Conservation (phyloP, 2,797 vertebrate species). For the Thaleichthys pacificus region DNA sequence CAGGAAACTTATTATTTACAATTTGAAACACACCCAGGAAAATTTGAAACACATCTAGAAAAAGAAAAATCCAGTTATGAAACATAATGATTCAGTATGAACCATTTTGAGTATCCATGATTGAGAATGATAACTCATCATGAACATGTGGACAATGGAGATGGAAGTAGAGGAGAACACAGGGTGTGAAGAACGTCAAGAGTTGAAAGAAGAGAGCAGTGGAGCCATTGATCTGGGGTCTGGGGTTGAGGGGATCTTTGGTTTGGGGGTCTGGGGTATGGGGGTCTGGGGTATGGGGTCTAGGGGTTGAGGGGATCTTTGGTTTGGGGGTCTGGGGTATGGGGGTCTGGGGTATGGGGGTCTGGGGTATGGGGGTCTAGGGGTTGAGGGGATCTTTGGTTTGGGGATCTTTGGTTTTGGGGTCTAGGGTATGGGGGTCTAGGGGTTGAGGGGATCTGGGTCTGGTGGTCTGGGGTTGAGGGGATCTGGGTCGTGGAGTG, state of each 20-base stretch:
- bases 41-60: no score
- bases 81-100: no score
- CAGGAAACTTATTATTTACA: no score
- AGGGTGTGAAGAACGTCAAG: background rate
- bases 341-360: constrained; percentile 27
- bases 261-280: background rate
- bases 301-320: constrained; percentile 18
- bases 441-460: background rate
- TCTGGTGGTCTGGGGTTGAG: background rate
- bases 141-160: background rate
- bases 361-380: constrained; percentile 8
- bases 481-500: constrained; percentile 31
- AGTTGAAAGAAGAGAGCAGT: background rate
- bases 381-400: background rate
- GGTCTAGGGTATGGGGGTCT: constrained; percentile 12
- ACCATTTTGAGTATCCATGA: no score
- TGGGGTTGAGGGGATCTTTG: constrained; percentile 17
- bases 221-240: constrained; percentile 43
- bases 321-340: constrained; percentile 13
- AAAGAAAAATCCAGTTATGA: no score
- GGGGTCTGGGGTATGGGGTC: constrained; percentile 6
- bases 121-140: background rate
- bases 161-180: background rate
- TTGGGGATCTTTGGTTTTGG: background rate
- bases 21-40: no score